A percentile compares a stretch with the other conserved stretches of the same genome.
These are phyloP conservation scores for Scaptomyza hsui DNA, from an alignment of 1,140 invertebrate genomes.

Conservation along the genomic window DNA sequence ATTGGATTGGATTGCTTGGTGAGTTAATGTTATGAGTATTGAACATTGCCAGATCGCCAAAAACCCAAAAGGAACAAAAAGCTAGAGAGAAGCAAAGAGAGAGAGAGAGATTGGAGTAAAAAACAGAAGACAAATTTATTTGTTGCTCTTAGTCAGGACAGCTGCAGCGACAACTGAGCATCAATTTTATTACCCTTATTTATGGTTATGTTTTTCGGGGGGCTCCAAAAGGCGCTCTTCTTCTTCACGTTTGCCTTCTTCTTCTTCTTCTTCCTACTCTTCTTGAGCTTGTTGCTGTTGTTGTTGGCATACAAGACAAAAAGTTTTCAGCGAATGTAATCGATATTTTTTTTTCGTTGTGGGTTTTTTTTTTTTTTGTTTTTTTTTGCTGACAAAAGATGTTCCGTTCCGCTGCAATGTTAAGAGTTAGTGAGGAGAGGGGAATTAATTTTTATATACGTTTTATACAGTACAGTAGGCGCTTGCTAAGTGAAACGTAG, in stretches of 20 bases:
- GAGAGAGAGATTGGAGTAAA: not conserved
- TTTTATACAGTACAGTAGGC: not conserved
- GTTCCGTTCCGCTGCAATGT: slow-evolving; percentile 18
- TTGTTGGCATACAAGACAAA: slow-evolving; percentile 15
- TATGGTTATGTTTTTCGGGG: slow-evolving; percentile 64
- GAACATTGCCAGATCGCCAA: slow-evolving; percentile 48
- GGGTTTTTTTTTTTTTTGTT: slow-evolving; percentile 1
- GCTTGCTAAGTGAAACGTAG: not conserved
- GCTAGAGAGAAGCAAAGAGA: not conserved
- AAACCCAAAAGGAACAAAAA: slow-evolving; percentile 7
- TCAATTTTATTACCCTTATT: slow-evolving; percentile 79
- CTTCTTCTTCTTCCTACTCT: slow-evolving; percentile 18
- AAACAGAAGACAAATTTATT: slow-evolving; percentile 51
- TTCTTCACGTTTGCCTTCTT: slow-evolving; percentile 27
- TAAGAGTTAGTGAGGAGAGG: not conserved
- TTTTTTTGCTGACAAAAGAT: slow-evolving; percentile 42
- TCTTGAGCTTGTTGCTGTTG: slow-evolving; percentile 1
- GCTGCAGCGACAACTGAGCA: slow-evolving; percentile 72
- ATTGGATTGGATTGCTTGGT: slow-evolving; percentile 17
- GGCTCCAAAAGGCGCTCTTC: slow-evolving; percentile 22
- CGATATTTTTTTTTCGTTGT: slow-evolving; percentile 40
- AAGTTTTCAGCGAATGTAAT: slow-evolving; percentile 53
- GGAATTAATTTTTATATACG: slow-evolving; percentile 10
- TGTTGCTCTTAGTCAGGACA: slow-evolving; percentile 27
- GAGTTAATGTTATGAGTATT: slow-evolving; percentile 78